Conservation (phyloP, 2,797 vertebrate genomes). For the Carcharodon carcharias region DNA sequence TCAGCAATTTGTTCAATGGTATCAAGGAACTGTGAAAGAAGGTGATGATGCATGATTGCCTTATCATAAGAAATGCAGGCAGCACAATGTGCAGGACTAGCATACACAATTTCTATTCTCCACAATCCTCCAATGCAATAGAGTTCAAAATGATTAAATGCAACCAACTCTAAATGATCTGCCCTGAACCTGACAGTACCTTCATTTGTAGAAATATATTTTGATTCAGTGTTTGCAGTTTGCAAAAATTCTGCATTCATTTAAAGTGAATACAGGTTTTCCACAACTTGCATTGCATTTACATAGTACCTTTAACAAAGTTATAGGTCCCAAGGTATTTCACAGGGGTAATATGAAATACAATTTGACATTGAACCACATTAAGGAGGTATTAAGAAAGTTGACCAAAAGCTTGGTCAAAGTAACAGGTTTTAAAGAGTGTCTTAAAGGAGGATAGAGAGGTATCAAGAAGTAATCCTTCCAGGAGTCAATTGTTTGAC, state of each 20-base stretch:
- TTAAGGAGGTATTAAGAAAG: not conserved
- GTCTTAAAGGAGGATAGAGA: not conserved
- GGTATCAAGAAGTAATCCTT: not conserved
- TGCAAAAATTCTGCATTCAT: not conserved
- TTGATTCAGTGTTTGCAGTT: not conserved
- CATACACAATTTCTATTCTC: not conserved
- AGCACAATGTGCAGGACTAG: not conserved
- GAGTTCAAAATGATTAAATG: not conserved
- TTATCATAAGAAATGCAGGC: not conserved
- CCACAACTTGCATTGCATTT: not conserved
- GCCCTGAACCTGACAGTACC: not conserved
- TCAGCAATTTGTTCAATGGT: not conserved
- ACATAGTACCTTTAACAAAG: not conserved
- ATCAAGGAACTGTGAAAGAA: not conserved
- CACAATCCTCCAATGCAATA: not conserved
- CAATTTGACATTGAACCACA: not conserved
- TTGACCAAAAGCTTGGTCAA: not conserved
- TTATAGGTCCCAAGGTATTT: not conserved
- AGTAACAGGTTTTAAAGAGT: not conserved
- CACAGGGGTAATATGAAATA: not conserved
- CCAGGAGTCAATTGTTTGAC: not conserved
- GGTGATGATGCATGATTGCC: not conserved
- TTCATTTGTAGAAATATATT: not conserved
- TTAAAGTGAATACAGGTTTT: not conserved
- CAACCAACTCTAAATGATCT: not conserved